Conservation (phyloP, 2,888 invertebrate genomes). For the Mylabris sibirica region DNA sequence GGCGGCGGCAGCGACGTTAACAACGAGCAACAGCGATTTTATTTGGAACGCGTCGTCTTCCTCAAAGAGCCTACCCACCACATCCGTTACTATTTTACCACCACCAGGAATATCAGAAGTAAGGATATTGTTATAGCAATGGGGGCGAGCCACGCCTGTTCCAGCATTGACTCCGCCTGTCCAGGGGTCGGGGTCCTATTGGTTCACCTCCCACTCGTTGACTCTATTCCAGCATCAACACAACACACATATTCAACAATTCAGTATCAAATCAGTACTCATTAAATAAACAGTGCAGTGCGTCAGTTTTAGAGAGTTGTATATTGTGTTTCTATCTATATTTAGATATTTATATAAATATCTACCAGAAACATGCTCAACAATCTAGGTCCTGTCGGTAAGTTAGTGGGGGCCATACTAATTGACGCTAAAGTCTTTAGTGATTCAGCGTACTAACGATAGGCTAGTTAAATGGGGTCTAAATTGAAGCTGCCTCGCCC, state of each 20-base stretch:
- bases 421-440: slow-evolving; percentile 63
- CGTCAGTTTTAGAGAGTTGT: slow-evolving; percentile 30
- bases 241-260: slow-evolving; percentile 58
- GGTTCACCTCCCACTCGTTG: slow-evolving; percentile 56
- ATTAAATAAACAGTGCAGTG: slow-evolving; percentile 64
- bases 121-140: slow-evolving; percentile 25
- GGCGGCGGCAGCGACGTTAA: slow-evolving; percentile 20
- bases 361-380: slow-evolving; percentile 56
- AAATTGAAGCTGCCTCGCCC: slow-evolving; percentile 63
- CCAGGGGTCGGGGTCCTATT: slow-evolving; percentile 53
- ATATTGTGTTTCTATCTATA: slow-evolving; percentile 9
- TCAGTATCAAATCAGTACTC: slow-evolving; percentile 64
- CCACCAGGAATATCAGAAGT: slow-evolving; percentile 1
- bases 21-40: slow-evolving; percentile 15
- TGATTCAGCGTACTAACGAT: slow-evolving; percentile 61
- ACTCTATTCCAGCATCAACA: slow-evolving; percentile 55
- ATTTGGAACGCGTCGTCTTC: slow-evolving; percentile 16
- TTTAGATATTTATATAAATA: not conserved
- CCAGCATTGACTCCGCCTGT: slow-evolving; percentile 46
- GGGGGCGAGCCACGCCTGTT: slow-evolving; percentile 44
- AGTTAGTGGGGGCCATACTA: slow-evolving; percentile 60
- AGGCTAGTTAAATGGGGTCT: slow-evolving; percentile 63
- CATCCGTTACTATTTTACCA: slow-evolving; percentile 19
- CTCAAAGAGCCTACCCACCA: slow-evolving; percentile 29
- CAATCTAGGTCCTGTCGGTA: slow-evolving; percentile 61